Conservation (phyloP, 2,113 vertebrate species). For the Rousettus leschenaultii region DNA sequence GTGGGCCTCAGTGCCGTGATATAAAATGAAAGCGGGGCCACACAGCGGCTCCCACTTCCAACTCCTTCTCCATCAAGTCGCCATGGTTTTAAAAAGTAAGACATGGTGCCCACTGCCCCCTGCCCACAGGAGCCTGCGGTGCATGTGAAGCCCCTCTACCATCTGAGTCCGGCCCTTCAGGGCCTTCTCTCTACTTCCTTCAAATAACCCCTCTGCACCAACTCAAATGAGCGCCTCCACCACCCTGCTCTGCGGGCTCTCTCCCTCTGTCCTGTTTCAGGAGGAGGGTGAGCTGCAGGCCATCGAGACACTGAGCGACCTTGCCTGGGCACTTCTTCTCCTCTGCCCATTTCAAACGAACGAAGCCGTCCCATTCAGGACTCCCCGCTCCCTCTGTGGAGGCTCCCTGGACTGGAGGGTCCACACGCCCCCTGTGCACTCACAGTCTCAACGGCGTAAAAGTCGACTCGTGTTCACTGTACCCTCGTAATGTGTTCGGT, state of each 20-base stretch:
- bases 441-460: too few species aligned
- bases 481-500: rapidly evolving
- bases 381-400: background rate
- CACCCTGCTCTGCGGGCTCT: rapidly evolving
- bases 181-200: background rate
- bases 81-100: background rate
- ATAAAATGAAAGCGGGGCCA: background rate
- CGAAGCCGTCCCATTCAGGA: background rate
- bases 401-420: background rate
- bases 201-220: background rate
- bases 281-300: rapidly evolving
- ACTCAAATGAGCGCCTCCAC: rapidly evolving
- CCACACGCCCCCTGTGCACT: too few species aligned
- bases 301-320: rapidly evolving
- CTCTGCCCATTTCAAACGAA: background rate
- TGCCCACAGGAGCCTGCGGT: rapidly evolving
- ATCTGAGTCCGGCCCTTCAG: rapidly evolving
- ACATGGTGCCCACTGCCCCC: rapidly evolving
- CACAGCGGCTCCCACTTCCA: background rate
- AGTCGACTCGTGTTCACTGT: rapidly evolving
- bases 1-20: rapidly evolving
- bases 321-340: background rate
- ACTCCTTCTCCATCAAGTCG: background rate
- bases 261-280: too few species aligned
- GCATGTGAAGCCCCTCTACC: background rate